Base-by-base conservation (phyloP, 1,140 invertebrate species). In the Dryas iulia region DNA sequence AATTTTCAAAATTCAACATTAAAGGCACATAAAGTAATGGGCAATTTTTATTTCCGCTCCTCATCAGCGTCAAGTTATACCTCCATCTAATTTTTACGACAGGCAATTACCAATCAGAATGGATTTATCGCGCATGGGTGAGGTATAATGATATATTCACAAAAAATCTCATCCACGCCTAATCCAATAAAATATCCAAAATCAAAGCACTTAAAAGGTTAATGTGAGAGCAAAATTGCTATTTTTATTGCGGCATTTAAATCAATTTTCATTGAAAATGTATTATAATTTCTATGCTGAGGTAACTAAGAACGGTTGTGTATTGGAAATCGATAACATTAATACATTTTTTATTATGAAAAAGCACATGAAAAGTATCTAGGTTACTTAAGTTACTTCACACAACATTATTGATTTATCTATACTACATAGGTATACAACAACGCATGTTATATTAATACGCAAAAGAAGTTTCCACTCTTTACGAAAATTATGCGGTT, bases 11-110 rank as follows among this genome's bases (percentile, higher is more conserved):
- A 28, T 28, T 3, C 6, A 21, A 7, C 35, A 18, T 69, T 69
- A 59, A 59, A 59, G 57, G 53, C 53, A 33, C 21, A 76, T 68
- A 70, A 61, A 60, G 53, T 73, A 77, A 79, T 76, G 69, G 71
- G 56, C 79, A 84, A 81, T 78, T 79, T 76, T 69, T 72, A 78
- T 79, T 81, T 79, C 74, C 69, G 78, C 76, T 78, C 57, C 69
- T 63, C 64, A 60, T 78, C 78, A 77, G 71, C 71, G 66, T 76
- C 79, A 71, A 76, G 72, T 82, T 76, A 82, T 78, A 73, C 66
- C 64, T 71, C 69, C 72, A 81, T 84, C 79, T 82, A 77, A 81
- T 81, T 82, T 76, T 76, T 74, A 79, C 81, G 72, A 67, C 39
- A 75, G 72, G 61, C 78, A 81, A 78, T 82, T 79, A 76, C 76